Evolutionary conservation across 2,888 invertebrate species (phyloP).

Genomic region (Cryptus viduatorius): DNA sequence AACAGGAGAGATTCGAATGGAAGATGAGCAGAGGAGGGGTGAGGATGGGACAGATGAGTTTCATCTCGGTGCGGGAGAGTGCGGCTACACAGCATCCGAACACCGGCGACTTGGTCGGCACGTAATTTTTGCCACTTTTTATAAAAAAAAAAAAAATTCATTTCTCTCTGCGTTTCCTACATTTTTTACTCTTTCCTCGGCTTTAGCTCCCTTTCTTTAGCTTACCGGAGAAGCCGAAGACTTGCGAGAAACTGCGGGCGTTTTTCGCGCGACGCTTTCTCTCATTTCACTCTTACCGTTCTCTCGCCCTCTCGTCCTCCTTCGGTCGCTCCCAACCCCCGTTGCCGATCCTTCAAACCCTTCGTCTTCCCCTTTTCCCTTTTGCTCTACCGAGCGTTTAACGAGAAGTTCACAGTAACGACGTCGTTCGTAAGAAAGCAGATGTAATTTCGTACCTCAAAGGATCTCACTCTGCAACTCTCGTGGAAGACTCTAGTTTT

Average conservation of each 20-base stretch:
- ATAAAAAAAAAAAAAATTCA: not conserved
- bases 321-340: not conserved
- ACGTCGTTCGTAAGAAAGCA: conserved; percentile 65
- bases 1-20: not conserved
- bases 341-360: not conserved
- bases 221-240: conserved; percentile 1
- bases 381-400: conserved; percentile 59
- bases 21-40: not conserved
- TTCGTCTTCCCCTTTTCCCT: not conserved
- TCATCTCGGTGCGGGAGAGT: not conserved
- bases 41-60: not conserved
- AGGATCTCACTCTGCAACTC: conserved; percentile 5
- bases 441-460: conserved; percentile 57
- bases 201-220: conserved; percentile 31
- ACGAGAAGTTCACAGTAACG: conserved; percentile 71
- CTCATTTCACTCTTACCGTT: conserved; percentile 33
- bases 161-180: too few species aligned
- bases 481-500: conserved; percentile 16
- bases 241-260: not conserved
- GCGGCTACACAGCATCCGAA: not conserved
- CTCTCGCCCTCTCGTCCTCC: not conserved
- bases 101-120: not conserved
- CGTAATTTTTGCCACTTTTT: conserved; percentile 37
- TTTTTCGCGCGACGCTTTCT: conserved; percentile 42
- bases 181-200: not conserved